Evolutionary conservation across 2,888 invertebrate genomes (phyloP).

Genomic region (Mechanitis messenoides): DNA sequence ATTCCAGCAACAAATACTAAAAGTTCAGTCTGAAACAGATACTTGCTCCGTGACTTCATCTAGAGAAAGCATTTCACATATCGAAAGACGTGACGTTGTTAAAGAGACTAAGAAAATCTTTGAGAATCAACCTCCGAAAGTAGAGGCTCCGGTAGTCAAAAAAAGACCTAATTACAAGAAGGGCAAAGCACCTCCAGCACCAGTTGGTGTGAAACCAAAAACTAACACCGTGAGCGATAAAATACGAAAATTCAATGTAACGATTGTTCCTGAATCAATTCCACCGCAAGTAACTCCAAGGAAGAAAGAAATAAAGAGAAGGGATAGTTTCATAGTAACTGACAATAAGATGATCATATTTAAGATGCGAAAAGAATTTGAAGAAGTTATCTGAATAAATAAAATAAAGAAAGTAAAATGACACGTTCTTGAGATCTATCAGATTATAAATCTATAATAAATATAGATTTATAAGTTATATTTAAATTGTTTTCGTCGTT

Average conservation of each 20-base stretch:
- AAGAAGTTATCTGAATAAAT: slow-evolving; percentile 52
- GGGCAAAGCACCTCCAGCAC: slow-evolving; percentile 35
- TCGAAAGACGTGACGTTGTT: slow-evolving; percentile 37
- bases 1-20: slow-evolving; percentile 68
- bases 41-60: slow-evolving; percentile 58
- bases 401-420: neutral
- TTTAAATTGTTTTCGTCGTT: no score
- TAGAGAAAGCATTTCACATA: slow-evolving; percentile 27
- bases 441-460: neutral
- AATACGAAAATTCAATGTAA: slow-evolving; percentile 62
- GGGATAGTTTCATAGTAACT: slow-evolving; percentile 53
- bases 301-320: slow-evolving; percentile 53
- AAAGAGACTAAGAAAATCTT: slow-evolving; percentile 59
- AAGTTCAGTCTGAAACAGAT: slow-evolving; percentile 61
- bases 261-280: slow-evolving; percentile 43
- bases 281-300: slow-evolving; percentile 50
- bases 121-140: slow-evolving; percentile 39
- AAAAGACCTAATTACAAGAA: slow-evolving; percentile 41
- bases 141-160: slow-evolving; percentile 14
- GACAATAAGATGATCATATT: slow-evolving; percentile 55
- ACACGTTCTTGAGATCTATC: neutral
- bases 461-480: no score
- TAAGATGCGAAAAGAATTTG: slow-evolving; percentile 63
- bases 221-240: slow-evolving; percentile 67
- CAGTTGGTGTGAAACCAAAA: slow-evolving; percentile 41